Percentiles rank a stretch among this genome's conserved stretches.
These are phyloP conservation scores for Pheosia tremula DNA, from an alignment of 2,888 invertebrate species.

Conservation along the genomic window DNA sequence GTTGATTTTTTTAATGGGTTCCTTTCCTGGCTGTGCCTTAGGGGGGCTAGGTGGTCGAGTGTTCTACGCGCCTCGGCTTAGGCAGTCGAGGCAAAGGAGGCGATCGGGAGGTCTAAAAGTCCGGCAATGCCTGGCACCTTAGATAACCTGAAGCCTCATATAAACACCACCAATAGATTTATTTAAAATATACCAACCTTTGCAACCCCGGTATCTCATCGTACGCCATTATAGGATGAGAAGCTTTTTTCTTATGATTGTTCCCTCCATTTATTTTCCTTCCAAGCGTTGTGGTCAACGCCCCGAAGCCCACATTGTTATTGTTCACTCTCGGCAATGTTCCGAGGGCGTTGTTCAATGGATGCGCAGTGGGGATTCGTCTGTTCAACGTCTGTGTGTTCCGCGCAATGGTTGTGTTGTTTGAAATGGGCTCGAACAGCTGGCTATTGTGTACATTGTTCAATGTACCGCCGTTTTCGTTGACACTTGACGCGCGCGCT, in stretches of 20 bases:
- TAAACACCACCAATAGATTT: no score
- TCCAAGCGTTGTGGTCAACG: conserved; percentile 72
- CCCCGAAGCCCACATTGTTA: conserved; percentile 59
- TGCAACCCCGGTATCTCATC: conserved; percentile 85
- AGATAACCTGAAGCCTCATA: no score
- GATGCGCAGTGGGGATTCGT: conserved; percentile 62
- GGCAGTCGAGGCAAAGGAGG: no score
- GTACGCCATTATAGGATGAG: conserved; percentile 83
- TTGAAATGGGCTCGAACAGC: conserved; percentile 57
- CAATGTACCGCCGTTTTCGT: conserved; percentile 70
- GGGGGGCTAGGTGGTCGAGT: no score
- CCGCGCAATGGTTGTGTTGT: conserved; percentile 63
- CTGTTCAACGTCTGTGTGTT: conserved; percentile 77
- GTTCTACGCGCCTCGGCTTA: no score
- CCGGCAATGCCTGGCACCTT: no score
- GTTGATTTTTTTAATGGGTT: no score
- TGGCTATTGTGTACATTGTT: conserved; percentile 60
- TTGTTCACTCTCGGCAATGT: conserved; percentile 76
- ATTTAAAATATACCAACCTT: conserved; percentile 50
- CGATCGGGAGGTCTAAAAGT: no score
- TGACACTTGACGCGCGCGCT: conserved; percentile 90
- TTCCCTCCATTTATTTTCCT: conserved; percentile 81
- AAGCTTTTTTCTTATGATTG: conserved; percentile 77
- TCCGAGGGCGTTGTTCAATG: conserved; percentile 75
- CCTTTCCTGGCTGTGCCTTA: no score